These are phyloP conservation scores for Halocynthia roretzi DNA, from an alignment of 23 tunicate genomes.

Conservation along the genomic window DNA sequence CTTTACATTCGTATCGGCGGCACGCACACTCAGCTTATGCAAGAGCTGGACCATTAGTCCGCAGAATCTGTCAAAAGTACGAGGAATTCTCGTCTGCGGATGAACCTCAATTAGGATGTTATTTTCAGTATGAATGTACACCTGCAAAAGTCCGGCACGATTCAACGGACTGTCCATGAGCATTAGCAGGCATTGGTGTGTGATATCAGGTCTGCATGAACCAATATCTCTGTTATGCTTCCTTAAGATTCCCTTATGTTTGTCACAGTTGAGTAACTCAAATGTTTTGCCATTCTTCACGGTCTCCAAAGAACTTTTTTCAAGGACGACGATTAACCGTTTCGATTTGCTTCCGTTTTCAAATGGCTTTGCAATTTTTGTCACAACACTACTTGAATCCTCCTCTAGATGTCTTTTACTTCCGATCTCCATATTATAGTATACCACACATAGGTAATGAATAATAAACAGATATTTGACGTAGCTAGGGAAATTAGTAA, in stretches of 20 bases:
- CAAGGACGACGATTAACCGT: constrained; percentile 70
- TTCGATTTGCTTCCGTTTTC: constrained; percentile 28
- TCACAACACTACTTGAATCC: constrained; percentile 4
- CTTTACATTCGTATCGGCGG: constrained; percentile 79
- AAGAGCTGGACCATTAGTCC: constrained; percentile 94
- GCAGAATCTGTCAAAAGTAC: constrained; percentile 98
- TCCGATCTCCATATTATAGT: no score
- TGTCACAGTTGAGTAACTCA: constrained; percentile 92
- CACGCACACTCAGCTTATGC: constrained; percentile 79
- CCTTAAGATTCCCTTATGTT: constrained; percentile 66
- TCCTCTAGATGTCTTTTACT: no score
- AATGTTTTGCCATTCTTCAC: constrained; percentile 76
- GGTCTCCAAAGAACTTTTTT: constrained; percentile 68
- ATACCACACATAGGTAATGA: no score
- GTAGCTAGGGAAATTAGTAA: no score
- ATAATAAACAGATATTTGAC: no score
- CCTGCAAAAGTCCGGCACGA: constrained; percentile 88
- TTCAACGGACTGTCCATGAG: constrained; percentile 96
- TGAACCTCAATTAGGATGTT: constrained; percentile 93
- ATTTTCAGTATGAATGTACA: constrained; percentile 70
- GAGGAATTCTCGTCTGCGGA: constrained; percentile 93
- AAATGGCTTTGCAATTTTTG: constrained; percentile 22
- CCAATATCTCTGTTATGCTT: constrained; percentile 86
- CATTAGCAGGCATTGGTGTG: constrained; percentile 89
- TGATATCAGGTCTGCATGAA: constrained; percentile 91